phyloP scores from a whole-genome alignment of 2,113 vertebrate genomes.

The Anarhynchus alexandrinus region DNA sequence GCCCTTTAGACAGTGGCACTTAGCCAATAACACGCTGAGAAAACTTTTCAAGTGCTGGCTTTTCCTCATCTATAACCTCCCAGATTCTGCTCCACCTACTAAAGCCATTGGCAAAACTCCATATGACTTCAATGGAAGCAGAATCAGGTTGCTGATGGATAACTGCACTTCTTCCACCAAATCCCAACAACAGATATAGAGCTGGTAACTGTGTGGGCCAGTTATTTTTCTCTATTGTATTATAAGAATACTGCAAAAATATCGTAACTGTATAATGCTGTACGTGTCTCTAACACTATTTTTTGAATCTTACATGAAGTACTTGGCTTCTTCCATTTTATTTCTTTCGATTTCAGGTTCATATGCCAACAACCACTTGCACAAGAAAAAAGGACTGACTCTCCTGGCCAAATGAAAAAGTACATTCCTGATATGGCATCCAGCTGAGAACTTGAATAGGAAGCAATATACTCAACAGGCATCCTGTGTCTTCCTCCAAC shows the following conservation, averaged over 20 bases:
- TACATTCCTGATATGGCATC: constrained; percentile 48
- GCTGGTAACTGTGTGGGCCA: not conserved
- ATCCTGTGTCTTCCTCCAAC: constrained; percentile 42
- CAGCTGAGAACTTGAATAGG: constrained; percentile 42
- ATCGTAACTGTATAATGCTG: not conserved
- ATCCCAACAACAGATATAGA: not conserved
- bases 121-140: not conserved
- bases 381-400: constrained; percentile 5
- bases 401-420: constrained; percentile 39
- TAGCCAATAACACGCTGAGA: not conserved
- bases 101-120: not conserved
- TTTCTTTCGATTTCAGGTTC: constrained; percentile 27
- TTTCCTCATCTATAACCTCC: not conserved
- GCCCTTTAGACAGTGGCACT: not conserved
- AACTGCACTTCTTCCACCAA: not conserved
- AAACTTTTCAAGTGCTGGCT: not conserved
- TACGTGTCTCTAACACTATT: constrained; percentile 34
- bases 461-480: constrained; percentile 38
- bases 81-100: not conserved
- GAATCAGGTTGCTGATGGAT: not conserved
- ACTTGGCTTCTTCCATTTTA: constrained; percentile 55
- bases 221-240: not conserved
- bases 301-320: constrained; percentile 39
- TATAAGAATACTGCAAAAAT: not conserved
- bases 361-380: constrained; percentile 55